Base-by-base conservation (phyloP, 1,140 invertebrate genomes). In the Atta texana region DNA sequence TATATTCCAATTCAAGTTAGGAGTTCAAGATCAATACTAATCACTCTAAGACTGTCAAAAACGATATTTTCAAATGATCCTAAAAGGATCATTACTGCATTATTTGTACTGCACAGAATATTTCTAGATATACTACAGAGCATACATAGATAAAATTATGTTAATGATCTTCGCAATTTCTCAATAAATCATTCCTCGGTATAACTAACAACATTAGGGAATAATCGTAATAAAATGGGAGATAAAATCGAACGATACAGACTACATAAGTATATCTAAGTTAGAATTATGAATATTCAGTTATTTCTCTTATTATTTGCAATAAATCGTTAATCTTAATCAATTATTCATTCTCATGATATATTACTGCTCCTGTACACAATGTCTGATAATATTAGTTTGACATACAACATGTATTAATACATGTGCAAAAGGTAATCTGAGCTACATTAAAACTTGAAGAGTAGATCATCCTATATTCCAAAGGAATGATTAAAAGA, bases 291-390 rank as follows among this genome's bases (percentile, higher is more conserved):
- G 75, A 82, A 68, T 84, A 86, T 90, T 77, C 87, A 88, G 76
- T 88, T 82, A 80, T 64, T 90, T 53, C 74, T 78, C 31, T 76
- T 74, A 88, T 82, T 82, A 87, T 87, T 87, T 64, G 74, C 75
- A 90, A 87, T 87, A 87, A 88, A 89, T 59, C n/a, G 31, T 75
- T 90, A 87, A 82, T 75, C 76, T 87, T 87, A 80, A 77, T 86
- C 51, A 75, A 87, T 87, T 74, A 81, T 66, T 63, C 69, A 77
- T 88, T 87, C 61, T 77, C 55, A 57, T 88, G 51, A 53, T 69
- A 82, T 88, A 85, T 76, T 80, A 88, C 57, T 66, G 89, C 90
- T 90, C 89, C 89, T 90, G 89, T 91, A 91, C 89, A 91, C 55
- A 84, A 88, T 90, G 76, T 61, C 55, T 76, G 63, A 77, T 34